Evolutionary conservation across 2,113 vertebrate species (phyloP), one percentile per base, ranked within the genome.

Genomic region (Gasterosteus nipponicus): DNA sequence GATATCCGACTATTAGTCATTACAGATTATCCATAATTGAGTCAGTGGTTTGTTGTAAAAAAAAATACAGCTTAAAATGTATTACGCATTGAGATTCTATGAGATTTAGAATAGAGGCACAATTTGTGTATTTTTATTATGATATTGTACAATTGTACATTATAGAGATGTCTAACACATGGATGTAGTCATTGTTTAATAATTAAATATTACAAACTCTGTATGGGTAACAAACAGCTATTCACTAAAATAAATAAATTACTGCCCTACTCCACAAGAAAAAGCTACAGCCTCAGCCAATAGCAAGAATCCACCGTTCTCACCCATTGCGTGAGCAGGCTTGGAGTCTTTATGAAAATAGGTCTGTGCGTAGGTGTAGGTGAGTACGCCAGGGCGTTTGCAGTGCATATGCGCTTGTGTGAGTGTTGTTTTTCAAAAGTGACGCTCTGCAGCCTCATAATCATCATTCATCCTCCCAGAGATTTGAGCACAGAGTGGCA

Each of bases 401-500:
- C 39, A 46, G 57, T 26, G 29, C 76, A 60, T 68, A 86, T 65
- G 57, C 69, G 69, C 69, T 76, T 22, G 65, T 80, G 67, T 84
- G 75, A 76, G 86, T 72, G 65, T 75, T 39, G 59, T 66, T 68
- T 84, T 78, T 72, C 66, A 84, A 46, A 84, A 80, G 62, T 59
- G 71, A 82, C 68, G 60, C 77, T 86, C 67, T 33, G 54, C 61
- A 59, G 72, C n/a, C 15, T 49, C 22, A 81, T 83, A 81, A 90
- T 86, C 73, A 83, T 81, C 68, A 79, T 63, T 80, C 66, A 81
- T 47, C 59, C 77, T 82, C 72, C 15, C 69, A 64, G 57, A 77
- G 78, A 70, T 87, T 68, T 89, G 65, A 87, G 80, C 64, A 19
- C 18, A n/a, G 54, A 80, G 77, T 63, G 75, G 76, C 74, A 78